These are phyloP conservation scores for Dryobota labecula DNA, from an alignment of 2,888 invertebrate genomes.

Conservation along the genomic window DNA sequence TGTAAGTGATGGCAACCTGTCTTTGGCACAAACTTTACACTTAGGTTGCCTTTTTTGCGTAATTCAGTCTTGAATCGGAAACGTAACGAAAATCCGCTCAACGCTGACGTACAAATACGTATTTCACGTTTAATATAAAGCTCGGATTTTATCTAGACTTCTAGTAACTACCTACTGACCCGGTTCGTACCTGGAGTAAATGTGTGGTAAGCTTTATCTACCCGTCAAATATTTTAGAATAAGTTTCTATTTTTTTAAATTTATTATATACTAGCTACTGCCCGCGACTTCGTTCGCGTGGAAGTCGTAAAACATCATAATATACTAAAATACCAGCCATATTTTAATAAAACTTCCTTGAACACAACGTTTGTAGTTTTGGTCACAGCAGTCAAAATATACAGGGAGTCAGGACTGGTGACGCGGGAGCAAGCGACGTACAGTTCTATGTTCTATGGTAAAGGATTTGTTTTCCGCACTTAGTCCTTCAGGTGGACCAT, in stretches of 20 bases:
- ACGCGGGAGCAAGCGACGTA: too few relatives aligned
- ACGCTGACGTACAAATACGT: conserved; percentile 6
- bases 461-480: too few relatives aligned
- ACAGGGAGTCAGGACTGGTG: too few relatives aligned
- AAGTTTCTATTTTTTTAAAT: conserved; percentile 19
- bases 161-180: conserved; percentile 3
- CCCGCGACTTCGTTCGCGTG: too few relatives aligned
- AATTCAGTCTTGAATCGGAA: conserved; percentile 32
- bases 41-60: conserved; percentile 25
- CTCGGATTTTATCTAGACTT: conserved; percentile 24
- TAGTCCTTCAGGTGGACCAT: too few relatives aligned
- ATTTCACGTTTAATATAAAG: conserved; percentile 27
- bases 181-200: neutral
- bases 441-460: too few relatives aligned
- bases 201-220: neutral
- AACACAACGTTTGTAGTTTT: too few relatives aligned
- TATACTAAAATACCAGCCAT: too few relatives aligned
- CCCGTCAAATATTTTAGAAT: neutral
- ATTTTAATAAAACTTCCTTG: too few relatives aligned
- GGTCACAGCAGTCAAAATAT: too few relatives aligned
- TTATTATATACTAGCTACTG: too few relatives aligned
- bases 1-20: conserved; percentile 20
- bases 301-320: too few relatives aligned
- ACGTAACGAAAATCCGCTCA: conserved; percentile 37
- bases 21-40: conserved; percentile 40